Evolutionary conservation across 2,113 vertebrate species (phyloP).

Genomic region (Hemichromis elongatus): DNA sequence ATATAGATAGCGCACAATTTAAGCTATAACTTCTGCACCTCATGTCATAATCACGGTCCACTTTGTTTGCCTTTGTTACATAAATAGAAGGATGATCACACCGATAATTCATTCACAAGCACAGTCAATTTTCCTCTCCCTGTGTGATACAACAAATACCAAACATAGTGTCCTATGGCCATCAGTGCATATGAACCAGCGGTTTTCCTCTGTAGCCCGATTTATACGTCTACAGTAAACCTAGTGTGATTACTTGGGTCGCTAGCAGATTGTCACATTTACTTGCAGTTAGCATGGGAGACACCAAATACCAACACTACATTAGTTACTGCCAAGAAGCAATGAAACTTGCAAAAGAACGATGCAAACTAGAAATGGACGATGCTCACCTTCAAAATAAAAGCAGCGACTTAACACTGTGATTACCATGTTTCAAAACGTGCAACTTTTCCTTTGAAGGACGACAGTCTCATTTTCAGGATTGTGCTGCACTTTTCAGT

Average conservation of each 20-base stretch:
- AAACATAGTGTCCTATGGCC: neutral
- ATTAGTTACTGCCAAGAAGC: neutral
- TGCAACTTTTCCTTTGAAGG: neutral
- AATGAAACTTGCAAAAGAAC: neutral
- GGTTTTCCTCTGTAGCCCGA: neutral
- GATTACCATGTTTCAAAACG: neutral
- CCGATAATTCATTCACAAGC: neutral
- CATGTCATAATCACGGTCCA: neutral
- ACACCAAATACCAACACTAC: neutral
- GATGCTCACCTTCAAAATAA: neutral
- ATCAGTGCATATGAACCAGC: neutral
- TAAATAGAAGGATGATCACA: neutral
- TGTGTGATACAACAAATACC: neutral
- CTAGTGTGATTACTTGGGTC: neutral
- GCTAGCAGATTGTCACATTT: neutral
- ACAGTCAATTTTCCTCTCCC: neutral
- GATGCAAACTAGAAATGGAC: neutral
- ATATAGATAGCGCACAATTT: neutral
- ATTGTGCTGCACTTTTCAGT: neutral
- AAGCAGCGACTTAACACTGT: neutral
- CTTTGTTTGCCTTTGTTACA: neutral
- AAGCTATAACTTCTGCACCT: neutral
- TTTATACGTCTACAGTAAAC: neutral
- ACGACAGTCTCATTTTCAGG: neutral
- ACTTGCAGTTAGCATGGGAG: neutral